Evolutionary conservation across 2,797 vertebrate genomes (phyloP), one percentile per base, ranked within the genome.

Genomic region (Sus cebifrons): DNA sequence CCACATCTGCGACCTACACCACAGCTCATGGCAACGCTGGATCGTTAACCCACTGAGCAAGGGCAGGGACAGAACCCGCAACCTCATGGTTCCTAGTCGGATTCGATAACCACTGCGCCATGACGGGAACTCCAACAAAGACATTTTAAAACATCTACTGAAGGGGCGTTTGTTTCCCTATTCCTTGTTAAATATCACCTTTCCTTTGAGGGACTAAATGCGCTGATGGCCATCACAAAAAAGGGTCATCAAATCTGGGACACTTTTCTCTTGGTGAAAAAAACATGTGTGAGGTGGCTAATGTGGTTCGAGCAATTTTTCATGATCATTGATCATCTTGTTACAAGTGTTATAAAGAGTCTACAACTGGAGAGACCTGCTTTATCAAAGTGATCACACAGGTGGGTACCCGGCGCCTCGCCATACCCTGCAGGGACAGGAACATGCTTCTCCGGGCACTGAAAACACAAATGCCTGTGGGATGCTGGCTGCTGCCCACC

Each of bases 371-470:
- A 56, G 44, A 77, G 18, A 40, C 58, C 21, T 32, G 17, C 75
- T 73, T 84, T 58, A 44, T n/a, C 56, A 18, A 17, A 78, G 27
- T 21, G 18, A 9, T 15, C 74, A 56, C 4, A 68, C 18, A 25
- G 3, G 8, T 1, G 36, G 36, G 25, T 36, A 17, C 65, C 83
- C 13, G 64, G 2, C 2, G 1, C 15, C 0, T 13, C n/a, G 81
- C 27, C 58, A 9, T 6, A 10, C 9, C 14, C 2, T 1, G 9
- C 5, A 40, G 62, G 62, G 16, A 36, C 4, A 11, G 1, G 18
- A 52, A 29, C 44, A 49, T 49, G 9, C 44, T 6, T 49, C 44
- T 49, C 44, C 7, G 44, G 6, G 44, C 44, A 49, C 44, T 49
- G 44, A 49, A 49, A 49, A 49, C 44, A 49, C 44, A 49, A 49